Percentiles rank a stretch among this genome's conserved stretches.
Evolutionary conservation across 1,140 invertebrate genomes (phyloP).

Genomic region (Cyphomyrmex costatus): DNA sequence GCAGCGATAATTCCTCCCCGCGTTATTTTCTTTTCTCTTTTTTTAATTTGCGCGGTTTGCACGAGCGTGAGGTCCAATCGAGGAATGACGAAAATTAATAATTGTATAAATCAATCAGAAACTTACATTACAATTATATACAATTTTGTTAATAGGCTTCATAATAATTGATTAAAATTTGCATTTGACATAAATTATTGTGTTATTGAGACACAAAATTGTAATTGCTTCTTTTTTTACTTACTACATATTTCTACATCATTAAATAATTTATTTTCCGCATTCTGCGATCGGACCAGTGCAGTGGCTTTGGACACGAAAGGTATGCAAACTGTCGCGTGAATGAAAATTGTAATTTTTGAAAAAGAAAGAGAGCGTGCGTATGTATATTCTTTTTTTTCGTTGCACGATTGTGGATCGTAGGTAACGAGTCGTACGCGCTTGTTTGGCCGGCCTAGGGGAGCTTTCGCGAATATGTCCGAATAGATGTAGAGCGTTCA

Average conservation of each 20-base stretch:
- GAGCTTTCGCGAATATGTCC: constrained; percentile 24
- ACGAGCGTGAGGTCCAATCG: background rate
- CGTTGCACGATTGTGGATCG: constrained; percentile 28
- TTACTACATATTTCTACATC: background rate
- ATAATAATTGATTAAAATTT: background rate
- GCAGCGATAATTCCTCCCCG: constrained; percentile 18
- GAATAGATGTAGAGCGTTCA: constrained; percentile 1
- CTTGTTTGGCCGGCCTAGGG: constrained; percentile 66
- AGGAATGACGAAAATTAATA: constrained; percentile 4
- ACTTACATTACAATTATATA: background rate
- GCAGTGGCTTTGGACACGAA: background rate
- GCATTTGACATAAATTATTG: background rate
- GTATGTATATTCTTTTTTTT: background rate
- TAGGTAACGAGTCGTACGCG: constrained; percentile 17
- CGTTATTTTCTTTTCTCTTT: background rate
- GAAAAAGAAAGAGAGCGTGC: background rate
- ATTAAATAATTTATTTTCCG: constrained; percentile 8
- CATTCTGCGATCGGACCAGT: background rate
- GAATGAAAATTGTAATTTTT: constrained; percentile 33
- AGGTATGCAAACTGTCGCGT: constrained; percentile 15
- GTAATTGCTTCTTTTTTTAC: background rate
- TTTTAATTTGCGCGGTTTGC: constrained; percentile 45
- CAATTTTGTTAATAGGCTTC: background rate
- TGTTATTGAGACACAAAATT: background rate
- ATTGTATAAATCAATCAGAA: constrained; percentile 2